Percentiles rank a stretch among this genome's conserved stretches.
phyloP scores from a whole-genome alignment of 2,797 vertebrate genomes.

The Alcedo atthis region DNA sequence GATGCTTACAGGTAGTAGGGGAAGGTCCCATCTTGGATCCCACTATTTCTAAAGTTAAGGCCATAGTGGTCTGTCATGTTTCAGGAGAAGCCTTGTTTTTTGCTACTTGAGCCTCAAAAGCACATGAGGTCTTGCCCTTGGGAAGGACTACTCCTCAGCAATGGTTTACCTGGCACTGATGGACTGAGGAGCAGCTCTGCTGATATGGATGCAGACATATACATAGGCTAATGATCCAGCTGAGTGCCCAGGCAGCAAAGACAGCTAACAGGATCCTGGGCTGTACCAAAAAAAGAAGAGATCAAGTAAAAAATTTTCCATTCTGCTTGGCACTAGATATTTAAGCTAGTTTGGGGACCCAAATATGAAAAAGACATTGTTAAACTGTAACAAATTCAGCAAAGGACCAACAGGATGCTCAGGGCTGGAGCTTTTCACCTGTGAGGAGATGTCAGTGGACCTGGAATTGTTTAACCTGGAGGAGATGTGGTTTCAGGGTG shows the following conservation, averaged over 20 bases:
- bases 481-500: background rate
- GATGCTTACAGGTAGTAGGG: background rate
- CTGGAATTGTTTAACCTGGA: background rate
- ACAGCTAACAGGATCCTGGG: background rate
- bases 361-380: background rate
- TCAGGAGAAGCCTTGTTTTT: background rate
- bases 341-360: background rate
- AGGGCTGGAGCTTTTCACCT: background rate
- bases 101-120: background rate
- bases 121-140: background rate
- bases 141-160: background rate
- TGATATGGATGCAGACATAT: background rate
- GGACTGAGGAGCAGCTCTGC: background rate
- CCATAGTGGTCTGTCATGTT: no score
- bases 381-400: background rate
- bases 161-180: background rate
- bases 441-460: background rate
- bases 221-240: background rate
- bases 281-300: background rate
- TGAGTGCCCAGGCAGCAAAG: rapidly evolving
- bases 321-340: background rate
- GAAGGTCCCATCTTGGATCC: background rate
- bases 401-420: background rate
- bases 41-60: background rate
- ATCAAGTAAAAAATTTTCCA: background rate